Evolutionary conservation across 2,888 invertebrate species (phyloP).

Genomic region (Caradrina clavipalpis): DNA sequence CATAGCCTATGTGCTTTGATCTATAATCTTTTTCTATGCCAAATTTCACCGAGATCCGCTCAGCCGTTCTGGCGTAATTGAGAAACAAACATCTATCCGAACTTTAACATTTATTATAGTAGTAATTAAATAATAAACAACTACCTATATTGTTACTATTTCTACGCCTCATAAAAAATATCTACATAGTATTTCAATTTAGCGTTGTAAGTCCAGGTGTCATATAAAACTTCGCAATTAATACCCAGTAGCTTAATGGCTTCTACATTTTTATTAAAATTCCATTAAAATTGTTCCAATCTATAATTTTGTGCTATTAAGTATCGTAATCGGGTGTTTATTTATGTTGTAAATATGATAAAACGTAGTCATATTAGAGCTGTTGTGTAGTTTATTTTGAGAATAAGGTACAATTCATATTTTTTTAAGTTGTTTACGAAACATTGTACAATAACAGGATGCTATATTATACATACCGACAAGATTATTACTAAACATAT

Average conservation of each 20-base stretch:
- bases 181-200: not conserved
- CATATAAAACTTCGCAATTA: slow-evolving; percentile 35
- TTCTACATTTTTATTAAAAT: slow-evolving; percentile 46
- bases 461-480: no score
- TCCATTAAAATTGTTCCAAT: slow-evolving; percentile 38
- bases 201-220: slow-evolving; percentile 42
- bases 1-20: no score
- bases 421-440: not conserved
- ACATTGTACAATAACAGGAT: not conserved
- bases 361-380: not conserved
- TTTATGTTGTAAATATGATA: slow-evolving; percentile 15
- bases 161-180: not conserved
- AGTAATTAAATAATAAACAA: no score
- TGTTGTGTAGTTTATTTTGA: slow-evolving; percentile 1
- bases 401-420: not conserved
- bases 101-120: no score
- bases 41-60: no score
- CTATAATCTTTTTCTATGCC: no score
- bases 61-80: no score
- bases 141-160: no score
- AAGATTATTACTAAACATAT: no score
- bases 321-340: slow-evolving; percentile 42
- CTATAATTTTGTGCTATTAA: slow-evolving; percentile 56
- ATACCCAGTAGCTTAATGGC: slow-evolving; percentile 45
- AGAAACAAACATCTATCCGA: no score